Evolutionary conservation across 2,113 vertebrate genomes (phyloP), one percentile per base, ranked within the genome.

Genomic region (Benitochromis conjunctus): DNA sequence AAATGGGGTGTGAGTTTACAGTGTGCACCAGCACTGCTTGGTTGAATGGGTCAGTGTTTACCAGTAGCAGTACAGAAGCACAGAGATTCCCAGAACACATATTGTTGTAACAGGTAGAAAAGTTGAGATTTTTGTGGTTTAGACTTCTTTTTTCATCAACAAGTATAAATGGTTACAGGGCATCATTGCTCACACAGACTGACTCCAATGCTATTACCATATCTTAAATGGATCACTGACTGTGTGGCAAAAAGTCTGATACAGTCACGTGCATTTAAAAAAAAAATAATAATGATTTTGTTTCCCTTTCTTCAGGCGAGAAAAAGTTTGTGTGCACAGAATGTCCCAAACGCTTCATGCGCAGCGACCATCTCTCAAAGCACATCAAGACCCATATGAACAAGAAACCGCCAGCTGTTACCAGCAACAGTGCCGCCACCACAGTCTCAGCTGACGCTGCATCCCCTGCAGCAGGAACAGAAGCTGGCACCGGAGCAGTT

Each of bases 341-440:
- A 86, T 99, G 98, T 88, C 97, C 98, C 79, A 99, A 99, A 78
- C 97, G 98, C 92, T 99, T 99, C 95, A 99, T 99, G 98, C 97
- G 98, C 55, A 99, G 98, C 43, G 98, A 99, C 91, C 98, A 99
- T 80, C 97, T 99, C 86, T 99, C 98, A 86, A 99, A 99, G 89
- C 98, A 99, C 95, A 96, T 98, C 96, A 99, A 99, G 93, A 99
- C 98, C 81, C 98, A 99, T 94, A 92, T 95, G 87, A 99, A 98
- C 95, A 99, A 99, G 96, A 99, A 99, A 79, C 95, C 92, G 3
- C 64, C 12, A 0, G 11, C 79, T 1, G 24, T 91, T 19, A 18
- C 31, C 36, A 43, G 53, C 51, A 54, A 29, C 66, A 60, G 13
- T 34, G 60, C 58, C 43, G 36, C 53, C 48, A 55, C 48, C 38